Conservation (phyloP, 2,113 vertebrate genomes). For the Athene noctua region DNA sequence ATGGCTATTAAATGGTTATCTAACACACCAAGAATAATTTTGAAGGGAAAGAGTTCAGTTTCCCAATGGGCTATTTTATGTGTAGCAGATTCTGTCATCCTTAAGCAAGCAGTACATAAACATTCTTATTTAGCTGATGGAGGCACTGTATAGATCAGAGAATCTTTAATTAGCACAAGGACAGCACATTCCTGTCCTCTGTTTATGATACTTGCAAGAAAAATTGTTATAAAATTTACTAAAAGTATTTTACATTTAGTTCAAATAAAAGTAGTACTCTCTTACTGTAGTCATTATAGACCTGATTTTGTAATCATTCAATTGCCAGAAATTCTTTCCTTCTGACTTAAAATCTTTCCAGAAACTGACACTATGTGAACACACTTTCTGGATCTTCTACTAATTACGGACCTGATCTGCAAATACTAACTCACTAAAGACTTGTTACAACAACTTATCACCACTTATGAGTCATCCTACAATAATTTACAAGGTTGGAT, state of each 20-base stretch:
- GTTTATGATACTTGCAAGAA: not conserved
- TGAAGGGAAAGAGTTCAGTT: not conserved
- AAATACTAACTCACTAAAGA: not conserved
- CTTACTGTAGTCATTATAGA: not conserved
- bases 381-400: not conserved
- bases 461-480: not conserved
- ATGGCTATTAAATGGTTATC: not conserved
- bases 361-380: not conserved
- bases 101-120: not conserved
- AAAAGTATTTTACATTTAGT: not conserved
- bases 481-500: not conserved
- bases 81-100: not conserved
- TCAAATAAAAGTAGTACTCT: not conserved
- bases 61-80: not conserved
- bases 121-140: not conserved
- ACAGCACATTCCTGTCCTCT: not conserved
- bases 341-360: not conserved
- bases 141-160: not conserved
- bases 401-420: not conserved
- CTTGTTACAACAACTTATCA: not conserved
- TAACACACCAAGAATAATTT: not conserved
- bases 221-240: not conserved
- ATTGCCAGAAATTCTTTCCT: slow-evolving; percentile 31
- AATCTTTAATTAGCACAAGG: not conserved
- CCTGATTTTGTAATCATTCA: not conserved